Conservation (phyloP, 2,888 invertebrate species). For the Dendrolimus pini region DNA sequence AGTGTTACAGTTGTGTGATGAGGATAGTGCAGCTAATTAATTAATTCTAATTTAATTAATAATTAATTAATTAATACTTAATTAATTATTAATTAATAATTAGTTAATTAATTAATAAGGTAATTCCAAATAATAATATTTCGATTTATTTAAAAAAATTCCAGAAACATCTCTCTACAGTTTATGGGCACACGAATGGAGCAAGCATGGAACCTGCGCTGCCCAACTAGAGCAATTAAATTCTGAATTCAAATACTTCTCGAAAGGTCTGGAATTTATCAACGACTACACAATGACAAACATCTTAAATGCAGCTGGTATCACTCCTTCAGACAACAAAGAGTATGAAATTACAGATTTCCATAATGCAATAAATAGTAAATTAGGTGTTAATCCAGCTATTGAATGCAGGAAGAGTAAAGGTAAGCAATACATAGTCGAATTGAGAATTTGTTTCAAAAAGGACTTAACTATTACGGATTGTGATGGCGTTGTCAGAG, state of each 20-base stretch:
- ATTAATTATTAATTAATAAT: too few relatives aligned
- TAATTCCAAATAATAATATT: background rate
- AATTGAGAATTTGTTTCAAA: slow-evolving; percentile 84
- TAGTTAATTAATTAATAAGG: too few relatives aligned
- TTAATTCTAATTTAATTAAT: too few relatives aligned
- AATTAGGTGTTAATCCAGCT: slow-evolving; percentile 74
- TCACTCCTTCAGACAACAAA: slow-evolving; percentile 51
- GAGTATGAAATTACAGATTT: slow-evolving; percentile 19
- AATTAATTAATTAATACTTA: too few relatives aligned
- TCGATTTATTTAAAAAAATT: slow-evolving; percentile 10
- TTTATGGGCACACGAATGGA: slow-evolving; percentile 89
- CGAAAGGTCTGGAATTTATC: slow-evolving; percentile 77
- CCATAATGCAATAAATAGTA: slow-evolving; percentile 53
- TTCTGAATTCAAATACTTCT: slow-evolving; percentile 81
- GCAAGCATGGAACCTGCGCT: slow-evolving; percentile 89
- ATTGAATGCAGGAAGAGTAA: slow-evolving; percentile 79
- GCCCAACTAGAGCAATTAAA: slow-evolving; percentile 68
- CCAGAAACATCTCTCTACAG: slow-evolving; percentile 59
- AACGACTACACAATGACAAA: slow-evolving; percentile 77
- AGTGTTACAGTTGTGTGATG: too few relatives aligned
- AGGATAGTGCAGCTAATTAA: too few relatives aligned
- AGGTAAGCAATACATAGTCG: slow-evolving; percentile 77
- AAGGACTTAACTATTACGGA: slow-evolving; percentile 78
- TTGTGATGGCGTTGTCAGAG: slow-evolving; percentile 70
- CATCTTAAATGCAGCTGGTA: slow-evolving; percentile 71